phyloP scores from a whole-genome alignment of 2,888 invertebrate species.

The Andrena fulva region DNA sequence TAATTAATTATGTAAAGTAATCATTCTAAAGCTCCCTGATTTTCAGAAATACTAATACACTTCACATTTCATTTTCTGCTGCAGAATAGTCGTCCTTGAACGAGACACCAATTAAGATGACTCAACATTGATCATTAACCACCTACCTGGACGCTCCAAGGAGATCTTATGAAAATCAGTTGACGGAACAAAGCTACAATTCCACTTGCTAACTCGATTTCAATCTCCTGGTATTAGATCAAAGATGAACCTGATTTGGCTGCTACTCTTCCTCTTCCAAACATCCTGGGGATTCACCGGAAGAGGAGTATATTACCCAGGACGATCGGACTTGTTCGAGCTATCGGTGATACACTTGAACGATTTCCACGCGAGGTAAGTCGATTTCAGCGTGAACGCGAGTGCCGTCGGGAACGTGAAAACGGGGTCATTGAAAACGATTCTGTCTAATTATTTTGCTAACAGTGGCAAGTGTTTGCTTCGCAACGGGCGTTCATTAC shows the following conservation, averaged over 20 bases:
- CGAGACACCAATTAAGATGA: not conserved
- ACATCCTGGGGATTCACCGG: slow-evolving; percentile 71
- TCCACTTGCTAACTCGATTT: not conserved
- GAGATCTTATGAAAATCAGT: not conserved
- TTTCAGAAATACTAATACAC: not conserved
- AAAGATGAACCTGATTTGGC: slow-evolving; percentile 45
- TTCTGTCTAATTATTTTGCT: slow-evolving; percentile 19
- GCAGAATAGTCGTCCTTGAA: not conserved
- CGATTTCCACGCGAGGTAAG: slow-evolving; percentile 87
- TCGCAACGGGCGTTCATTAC: not conserved
- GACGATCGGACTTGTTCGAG: slow-evolving; percentile 84
- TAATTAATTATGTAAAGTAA: too few species aligned
- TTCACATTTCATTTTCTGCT: not conserved
- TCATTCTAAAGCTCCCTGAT: not conserved
- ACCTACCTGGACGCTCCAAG: not conserved
- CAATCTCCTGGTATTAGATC: not conserved
- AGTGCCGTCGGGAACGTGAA: not conserved
- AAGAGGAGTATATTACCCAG: slow-evolving; percentile 71
- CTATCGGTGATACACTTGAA: slow-evolving; percentile 87
- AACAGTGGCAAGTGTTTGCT: not conserved
- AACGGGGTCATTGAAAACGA: slow-evolving; percentile 19
- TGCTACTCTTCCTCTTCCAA: slow-evolving; percentile 48
- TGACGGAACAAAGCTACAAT: not conserved
- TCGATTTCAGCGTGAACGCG: slow-evolving; percentile 40
- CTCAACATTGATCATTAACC: not conserved